phyloP scores from a whole-genome alignment of 23 tunicate genomes.

The Trididemnum clinides region DNA sequence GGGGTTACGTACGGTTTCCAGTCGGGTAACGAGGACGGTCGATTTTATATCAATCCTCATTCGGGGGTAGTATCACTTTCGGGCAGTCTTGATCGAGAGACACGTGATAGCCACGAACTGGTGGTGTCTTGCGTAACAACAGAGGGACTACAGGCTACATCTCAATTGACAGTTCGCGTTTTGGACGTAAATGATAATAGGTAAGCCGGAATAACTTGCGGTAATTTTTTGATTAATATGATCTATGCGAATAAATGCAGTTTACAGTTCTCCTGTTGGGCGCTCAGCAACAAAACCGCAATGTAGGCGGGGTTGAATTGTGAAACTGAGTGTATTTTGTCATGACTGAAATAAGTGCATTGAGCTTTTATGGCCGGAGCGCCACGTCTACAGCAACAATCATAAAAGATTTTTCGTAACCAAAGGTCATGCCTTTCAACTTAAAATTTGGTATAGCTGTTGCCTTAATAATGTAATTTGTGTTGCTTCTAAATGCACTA shows the following conservation, averaged over 20 bases:
- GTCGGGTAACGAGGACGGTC: slow-evolving; percentile 16
- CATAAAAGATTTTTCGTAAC: too few relatives aligned
- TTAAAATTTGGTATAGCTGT: too few relatives aligned
- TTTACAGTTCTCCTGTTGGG: background rate
- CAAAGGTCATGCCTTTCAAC: too few relatives aligned
- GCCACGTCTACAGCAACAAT: too few relatives aligned
- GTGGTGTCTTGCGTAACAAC: slow-evolving; percentile 34
- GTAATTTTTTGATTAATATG: background rate
- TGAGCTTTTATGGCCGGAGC: too few relatives aligned
- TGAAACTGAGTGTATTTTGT: too few relatives aligned
- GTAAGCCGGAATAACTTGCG: background rate
- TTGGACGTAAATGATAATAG: slow-evolving; percentile 56
- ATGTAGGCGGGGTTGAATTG: too few relatives aligned
- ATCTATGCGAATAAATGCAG: background rate
- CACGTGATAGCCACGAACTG: background rate
- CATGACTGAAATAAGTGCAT: too few relatives aligned
- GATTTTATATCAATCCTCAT: slow-evolving; percentile 46
- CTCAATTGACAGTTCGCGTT: slow-evolving; percentile 11
- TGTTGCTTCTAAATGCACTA: too few relatives aligned
- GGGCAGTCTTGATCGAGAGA: slow-evolving; percentile 44
- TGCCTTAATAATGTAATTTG: too few relatives aligned
- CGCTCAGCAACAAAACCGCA: too few relatives aligned
- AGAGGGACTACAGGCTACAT: slow-evolving; percentile 36
- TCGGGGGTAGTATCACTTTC: slow-evolving; percentile 61
- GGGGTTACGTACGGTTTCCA: slow-evolving; percentile 45